Evolutionary conservation across 2,797 vertebrate genomes (phyloP), one percentile per base, ranked within the genome.

Genomic region (Triplophysa yarkandensis): DNA sequence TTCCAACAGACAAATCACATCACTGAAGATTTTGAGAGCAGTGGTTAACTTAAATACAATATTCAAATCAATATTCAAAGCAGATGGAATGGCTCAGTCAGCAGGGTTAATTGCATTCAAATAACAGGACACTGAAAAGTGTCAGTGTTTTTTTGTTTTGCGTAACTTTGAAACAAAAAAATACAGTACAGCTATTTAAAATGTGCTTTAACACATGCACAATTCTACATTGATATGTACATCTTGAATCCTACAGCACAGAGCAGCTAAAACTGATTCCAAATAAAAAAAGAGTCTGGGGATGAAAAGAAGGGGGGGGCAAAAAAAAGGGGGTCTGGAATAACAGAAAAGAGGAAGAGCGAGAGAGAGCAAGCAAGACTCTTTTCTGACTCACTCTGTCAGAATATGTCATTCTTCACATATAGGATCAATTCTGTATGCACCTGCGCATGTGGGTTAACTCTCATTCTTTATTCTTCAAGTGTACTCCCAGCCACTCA

Each of bases 271-370:
- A 50, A 50, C n/a, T 9, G 2, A 50, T 7, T 8, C 8, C 13
- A 74, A 6, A 44, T 48, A 73, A 36, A 55, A 30, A 66, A 23
- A 74, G n/a, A n/a, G 71, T 21, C 61, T 74, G 39, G 8, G 9
- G 54, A 27, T 17, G 50, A 14, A 54, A n/a, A 65, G 36, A 19
- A 57, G 14, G 25, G 62, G n/a, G 61, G 27, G 4, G 39, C 23
- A 65, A 64, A 62, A 23, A 43, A 25, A 73, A 65, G 14, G 25
- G n/a, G 48, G 34, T 54, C 25, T 30, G 17, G 46, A 61, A 65
- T 39, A 64, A 30, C 43, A 64, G 10, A 28, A 16, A 13, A 30
- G 23, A 71, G 30, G 2, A 8, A 62, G 61, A 23, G 5, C 4
- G 1, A n/a, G 14, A 28, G 41, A 44, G 4, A 27, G 23, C n/a